A percentile compares a stretch with the other conserved stretches of the same genome.
Conservation (phyloP, 2,888 invertebrate species). For the Hydriomena furcata region DNA sequence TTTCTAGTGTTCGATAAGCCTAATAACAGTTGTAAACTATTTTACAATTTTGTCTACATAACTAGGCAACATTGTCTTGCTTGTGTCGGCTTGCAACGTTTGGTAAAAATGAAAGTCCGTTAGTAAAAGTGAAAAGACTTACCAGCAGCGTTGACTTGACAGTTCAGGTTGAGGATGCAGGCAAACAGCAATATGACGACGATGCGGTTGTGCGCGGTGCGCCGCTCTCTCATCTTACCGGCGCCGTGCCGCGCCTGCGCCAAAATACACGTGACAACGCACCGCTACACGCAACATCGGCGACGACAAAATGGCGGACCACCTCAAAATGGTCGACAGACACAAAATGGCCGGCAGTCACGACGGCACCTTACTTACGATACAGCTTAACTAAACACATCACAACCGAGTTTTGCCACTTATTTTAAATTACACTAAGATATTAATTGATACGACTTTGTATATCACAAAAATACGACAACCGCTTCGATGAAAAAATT, state of each 20-base stretch:
- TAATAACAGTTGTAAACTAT: neutral
- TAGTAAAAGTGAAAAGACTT: slow-evolving; percentile 46
- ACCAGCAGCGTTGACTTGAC: slow-evolving; percentile 76
- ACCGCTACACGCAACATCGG: slow-evolving; percentile 59
- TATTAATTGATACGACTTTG: slow-evolving; percentile 49
- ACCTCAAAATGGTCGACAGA: slow-evolving; percentile 25
- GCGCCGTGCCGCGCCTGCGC: slow-evolving; percentile 81
- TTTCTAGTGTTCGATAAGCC: neutral
- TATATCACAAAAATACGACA: slow-evolving; percentile 83
- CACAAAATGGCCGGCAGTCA: slow-evolving; percentile 18
- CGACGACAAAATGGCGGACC: slow-evolving; percentile 43
- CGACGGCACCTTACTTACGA: slow-evolving; percentile 61
- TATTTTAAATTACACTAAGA: slow-evolving; percentile 52
- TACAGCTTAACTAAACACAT: slow-evolving; percentile 78
- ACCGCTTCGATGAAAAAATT: slow-evolving; percentile 81
- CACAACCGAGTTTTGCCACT: slow-evolving; percentile 83
- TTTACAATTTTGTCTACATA: no score
- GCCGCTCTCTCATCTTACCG: slow-evolving; percentile 82
- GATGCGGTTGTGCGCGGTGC: slow-evolving; percentile 73
- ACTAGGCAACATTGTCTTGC: no score
- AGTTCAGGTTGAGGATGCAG: slow-evolving; percentile 73
- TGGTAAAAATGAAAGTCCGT: slow-evolving; percentile 46
- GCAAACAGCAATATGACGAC: slow-evolving; percentile 75
- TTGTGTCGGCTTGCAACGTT: neutral
- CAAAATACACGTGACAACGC: slow-evolving; percentile 73